Conservation (phyloP, 2,113 vertebrate genomes). For the Buteo buteo region DNA sequence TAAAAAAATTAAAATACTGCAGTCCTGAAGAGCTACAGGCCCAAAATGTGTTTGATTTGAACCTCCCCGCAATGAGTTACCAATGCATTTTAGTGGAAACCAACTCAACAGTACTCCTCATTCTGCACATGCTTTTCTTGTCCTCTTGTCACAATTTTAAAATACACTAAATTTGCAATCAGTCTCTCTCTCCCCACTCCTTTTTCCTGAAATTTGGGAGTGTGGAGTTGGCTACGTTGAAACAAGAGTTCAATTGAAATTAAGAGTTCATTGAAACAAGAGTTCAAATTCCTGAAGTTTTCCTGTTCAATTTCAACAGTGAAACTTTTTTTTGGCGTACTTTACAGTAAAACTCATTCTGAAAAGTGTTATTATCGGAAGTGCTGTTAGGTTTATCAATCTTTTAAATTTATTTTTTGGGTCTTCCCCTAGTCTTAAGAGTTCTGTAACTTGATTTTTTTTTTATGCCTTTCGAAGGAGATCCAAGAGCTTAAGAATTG, state of each 20-base stretch:
- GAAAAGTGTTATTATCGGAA: not conserved
- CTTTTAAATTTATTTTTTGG: not conserved
- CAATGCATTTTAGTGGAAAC: not conserved
- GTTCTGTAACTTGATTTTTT: accelerated
- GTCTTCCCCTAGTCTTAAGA: not conserved
- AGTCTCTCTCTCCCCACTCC: not conserved
- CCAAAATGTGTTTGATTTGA: not conserved
- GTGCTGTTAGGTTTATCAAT: not conserved
- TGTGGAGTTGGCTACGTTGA: not conserved
- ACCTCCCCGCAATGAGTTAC: not conserved
- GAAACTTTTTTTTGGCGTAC: not conserved
- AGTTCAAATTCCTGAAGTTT: too few relatives aligned
- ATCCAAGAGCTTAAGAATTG: not conserved
- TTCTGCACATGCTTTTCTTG: not conserved
- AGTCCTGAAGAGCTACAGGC: not conserved
- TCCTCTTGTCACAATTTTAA: not conserved
- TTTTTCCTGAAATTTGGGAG: not conserved
- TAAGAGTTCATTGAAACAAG: too few relatives aligned
- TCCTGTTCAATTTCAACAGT: not conserved
- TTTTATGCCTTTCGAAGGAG: not conserved
- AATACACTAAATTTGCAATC: not conserved
- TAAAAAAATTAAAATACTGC: not conserved
- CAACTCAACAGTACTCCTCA: not conserved
- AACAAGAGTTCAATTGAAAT: too few relatives aligned
- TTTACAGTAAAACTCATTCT: not conserved